A percentile compares a stretch with the other conserved stretches of the same genome.
Conservation (phyloP, 2,888 invertebrate species). For the Xylophagus ater region DNA sequence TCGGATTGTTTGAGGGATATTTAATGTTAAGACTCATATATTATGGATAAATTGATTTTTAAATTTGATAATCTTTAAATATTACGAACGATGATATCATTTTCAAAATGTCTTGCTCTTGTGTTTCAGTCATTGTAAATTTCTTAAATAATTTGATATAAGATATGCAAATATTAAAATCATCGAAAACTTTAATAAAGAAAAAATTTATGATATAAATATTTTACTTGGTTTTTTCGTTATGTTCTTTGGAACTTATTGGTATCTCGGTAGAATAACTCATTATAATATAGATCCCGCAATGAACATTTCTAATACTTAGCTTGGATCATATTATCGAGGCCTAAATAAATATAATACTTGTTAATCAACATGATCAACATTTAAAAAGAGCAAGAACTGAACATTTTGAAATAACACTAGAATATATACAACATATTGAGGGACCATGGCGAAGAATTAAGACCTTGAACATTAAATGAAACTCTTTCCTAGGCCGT, state of each 20-base stretch:
- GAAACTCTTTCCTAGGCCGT: constrained; percentile 51
- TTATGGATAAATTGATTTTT: constrained; percentile 9
- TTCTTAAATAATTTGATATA: constrained; percentile 17
- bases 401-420: constrained; percentile 60
- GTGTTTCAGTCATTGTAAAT: constrained; percentile 15
- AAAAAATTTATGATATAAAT: constrained; percentile 13
- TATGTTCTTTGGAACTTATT: constrained; percentile 13
- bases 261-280: constrained; percentile 32
- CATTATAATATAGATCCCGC: constrained; percentile 43
- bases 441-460: constrained; percentile 65
- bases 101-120: constrained; percentile 17
- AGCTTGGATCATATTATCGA: constrained; percentile 41
- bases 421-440: constrained; percentile 55
- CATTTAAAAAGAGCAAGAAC: constrained; percentile 28
- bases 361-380: constrained; percentile 57
- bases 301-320: constrained; percentile 45
- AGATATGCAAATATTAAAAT: constrained; percentile 15
- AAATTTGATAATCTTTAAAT: constrained; percentile 40
- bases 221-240: constrained; percentile 12
- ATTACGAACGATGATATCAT: constrained; percentile 26
- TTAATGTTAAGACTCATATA: too few species aligned
- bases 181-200: constrained; percentile 10
- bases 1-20: too few species aligned
- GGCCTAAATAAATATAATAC: constrained; percentile 46
- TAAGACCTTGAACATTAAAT: constrained; percentile 61